phyloP scores from a whole-genome alignment of 2,888 invertebrate genomes.

The Brachyptera risi region DNA sequence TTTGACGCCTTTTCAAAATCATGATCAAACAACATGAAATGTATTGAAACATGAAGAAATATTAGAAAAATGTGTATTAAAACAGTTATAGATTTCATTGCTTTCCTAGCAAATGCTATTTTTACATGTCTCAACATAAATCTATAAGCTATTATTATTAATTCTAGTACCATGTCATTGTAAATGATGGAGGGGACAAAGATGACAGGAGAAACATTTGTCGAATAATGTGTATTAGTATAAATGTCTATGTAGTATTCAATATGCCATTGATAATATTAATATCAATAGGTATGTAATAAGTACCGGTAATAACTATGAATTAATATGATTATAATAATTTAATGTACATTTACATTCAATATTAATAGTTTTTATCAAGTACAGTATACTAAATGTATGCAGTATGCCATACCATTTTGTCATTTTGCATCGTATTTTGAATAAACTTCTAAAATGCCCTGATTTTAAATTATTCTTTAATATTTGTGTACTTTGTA shows the following conservation, averaged over 20 bases:
- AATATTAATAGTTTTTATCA: conserved; percentile 29
- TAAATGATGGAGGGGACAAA: too few relatives aligned
- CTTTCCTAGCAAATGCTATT: too few relatives aligned
- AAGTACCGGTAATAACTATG: background rate
- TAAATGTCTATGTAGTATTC: background rate
- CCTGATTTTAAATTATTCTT: conserved; percentile 13
- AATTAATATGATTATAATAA: too few relatives aligned
- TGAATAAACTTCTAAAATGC: conserved; percentile 34
- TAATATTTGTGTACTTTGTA: background rate
- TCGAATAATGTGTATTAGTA: conserved; percentile 2
- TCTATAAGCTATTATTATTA: background rate
- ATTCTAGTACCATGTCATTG: background rate
- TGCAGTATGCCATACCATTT: conserved; percentile 29
- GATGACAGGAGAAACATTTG: background rate
- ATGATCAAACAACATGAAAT: too few relatives aligned
- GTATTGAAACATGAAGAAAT: too few relatives aligned
- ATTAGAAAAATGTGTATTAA: too few relatives aligned
- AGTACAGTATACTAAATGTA: too few relatives aligned
- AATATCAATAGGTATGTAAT: background rate
- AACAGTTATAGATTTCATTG: too few relatives aligned
- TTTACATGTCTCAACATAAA: background rate
- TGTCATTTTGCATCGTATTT: conserved; percentile 36
- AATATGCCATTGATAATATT: background rate
- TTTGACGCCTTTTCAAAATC: too few relatives aligned
- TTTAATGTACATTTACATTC: conserved; percentile 15